phyloP scores from a whole-genome alignment of 2,113 vertebrate species.

The Ceyx margarethae region DNA sequence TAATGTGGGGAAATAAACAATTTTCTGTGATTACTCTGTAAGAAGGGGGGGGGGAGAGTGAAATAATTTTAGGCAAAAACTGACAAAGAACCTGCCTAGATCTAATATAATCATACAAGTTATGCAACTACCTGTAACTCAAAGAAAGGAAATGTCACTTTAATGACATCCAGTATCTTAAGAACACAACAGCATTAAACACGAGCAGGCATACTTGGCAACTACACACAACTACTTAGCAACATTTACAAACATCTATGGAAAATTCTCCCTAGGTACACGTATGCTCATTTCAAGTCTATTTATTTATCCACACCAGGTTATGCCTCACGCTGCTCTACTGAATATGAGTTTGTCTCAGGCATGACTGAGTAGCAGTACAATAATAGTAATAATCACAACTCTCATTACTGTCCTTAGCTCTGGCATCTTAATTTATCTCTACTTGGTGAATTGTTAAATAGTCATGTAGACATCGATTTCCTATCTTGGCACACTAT shows the following conservation, averaged over 20 bases:
- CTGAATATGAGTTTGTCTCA: not conserved
- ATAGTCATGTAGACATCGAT: rapidly evolving
- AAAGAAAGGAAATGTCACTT: not conserved
- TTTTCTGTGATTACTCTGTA: not conserved
- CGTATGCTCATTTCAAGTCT: not conserved
- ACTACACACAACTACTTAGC: not conserved
- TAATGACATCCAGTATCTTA: not conserved
- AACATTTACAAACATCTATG: not conserved
- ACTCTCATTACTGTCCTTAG: not conserved
- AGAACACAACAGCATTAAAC: not conserved
- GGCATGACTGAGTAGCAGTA: not conserved
- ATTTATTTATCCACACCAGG: not conserved
- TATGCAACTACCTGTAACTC: not conserved
- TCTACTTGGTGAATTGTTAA: not conserved
- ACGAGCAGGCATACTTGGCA: not conserved
- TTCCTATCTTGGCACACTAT: not conserved
- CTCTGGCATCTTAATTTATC: not conserved
- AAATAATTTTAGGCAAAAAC: not conserved
- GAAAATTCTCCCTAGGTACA: not conserved
- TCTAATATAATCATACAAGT: not conserved
- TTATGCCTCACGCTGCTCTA: not conserved
- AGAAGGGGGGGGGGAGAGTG: not conserved
- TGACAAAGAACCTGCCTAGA: not conserved
- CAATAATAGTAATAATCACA: not conserved
- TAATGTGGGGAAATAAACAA: not conserved